Percentiles rank a stretch among this genome's conserved stretches.
Conservation (phyloP, 2,888 invertebrate species). For the Andrena haemorrhoa region DNA sequence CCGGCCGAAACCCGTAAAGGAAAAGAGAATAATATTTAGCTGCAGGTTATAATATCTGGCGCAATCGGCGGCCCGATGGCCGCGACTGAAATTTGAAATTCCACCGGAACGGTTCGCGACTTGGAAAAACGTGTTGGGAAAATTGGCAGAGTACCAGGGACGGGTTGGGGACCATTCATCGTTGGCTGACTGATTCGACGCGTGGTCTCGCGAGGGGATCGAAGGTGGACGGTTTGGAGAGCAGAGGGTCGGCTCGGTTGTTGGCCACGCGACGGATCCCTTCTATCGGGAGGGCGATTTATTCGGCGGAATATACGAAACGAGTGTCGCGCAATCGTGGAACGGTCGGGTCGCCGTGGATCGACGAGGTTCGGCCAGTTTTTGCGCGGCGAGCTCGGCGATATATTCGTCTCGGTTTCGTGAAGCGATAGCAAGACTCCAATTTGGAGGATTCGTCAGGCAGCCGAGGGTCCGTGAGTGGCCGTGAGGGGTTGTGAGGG, state of each 20-base stretch:
- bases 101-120: background rate
- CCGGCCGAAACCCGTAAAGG: background rate
- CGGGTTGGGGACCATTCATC: constrained; percentile 4
- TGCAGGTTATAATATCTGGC: background rate
- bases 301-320: background rate
- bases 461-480: background rate
- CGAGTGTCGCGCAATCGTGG: background rate
- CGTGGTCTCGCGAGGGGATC: background rate
- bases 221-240: background rate
- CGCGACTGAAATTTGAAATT: background rate
- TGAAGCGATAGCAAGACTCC: constrained; percentile 1
- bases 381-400: background rate
- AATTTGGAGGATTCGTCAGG: constrained; percentile 18
- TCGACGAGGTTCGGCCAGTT: background rate
- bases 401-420: constrained; percentile 7
- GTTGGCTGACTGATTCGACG: constrained; percentile 8
- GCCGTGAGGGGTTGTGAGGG: no score
- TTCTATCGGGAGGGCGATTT: constrained; percentile 9
- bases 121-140: constrained; percentile 5
- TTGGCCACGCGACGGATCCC: background rate
- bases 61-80: background rate
- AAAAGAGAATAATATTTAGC: background rate
- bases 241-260: background rate
- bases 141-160: constrained; percentile 41
- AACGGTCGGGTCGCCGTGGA: background rate